Base-by-base conservation (phyloP, 2,888 invertebrate species). In the Brenthis ino region DNA sequence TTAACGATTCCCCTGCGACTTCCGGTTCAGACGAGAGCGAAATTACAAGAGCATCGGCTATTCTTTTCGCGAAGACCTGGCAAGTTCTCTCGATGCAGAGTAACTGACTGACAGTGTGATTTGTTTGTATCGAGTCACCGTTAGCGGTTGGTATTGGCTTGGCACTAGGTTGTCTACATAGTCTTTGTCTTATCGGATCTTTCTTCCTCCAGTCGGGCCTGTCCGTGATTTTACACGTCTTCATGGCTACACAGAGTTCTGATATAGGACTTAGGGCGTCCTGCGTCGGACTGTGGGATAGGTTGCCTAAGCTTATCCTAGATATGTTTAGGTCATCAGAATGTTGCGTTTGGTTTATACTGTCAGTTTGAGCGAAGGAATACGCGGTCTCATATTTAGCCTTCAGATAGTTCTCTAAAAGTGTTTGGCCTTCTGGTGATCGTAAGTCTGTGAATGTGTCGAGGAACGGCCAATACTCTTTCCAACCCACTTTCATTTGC, bases 391-490 rank as follows among this genome's bases (percentile, higher is more conserved):
- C 87, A 82, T 93, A 94, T 81, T 93, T 93, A 4, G 85, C 80
- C 77, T 93, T 93, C 33, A 99, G 89, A 88, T 96, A 96, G 57
- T 93, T 93, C 83, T 99, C 98, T 12, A 99, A 85, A 55, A 95
- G 90, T 0, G 87, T 79, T 11, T 99, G 91, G 0, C 98, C 99
- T 67, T 96, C 95, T 0, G 90, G 82, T 0, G 96, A 94, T 0
- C 96, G 88, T 6, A 99, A 93, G 85, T 99, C 96, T 0, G 96
- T 94, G 85, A 97, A 98, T 1, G 94, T 94, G 76, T 96, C 96
- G 14, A 99, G 89, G 83, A 99, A 99, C 6, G 96, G 95, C 99
- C 99, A 99, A 87, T 97, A 97, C 81, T 99, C 99, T 72, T 95
- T 96, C 98, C 98, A 99, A 12, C 95, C 94, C 0, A 97, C 94